Evolutionary conservation across 2,113 vertebrate species (phyloP).

Genomic region (Microcebus ravelobensis): DNA sequence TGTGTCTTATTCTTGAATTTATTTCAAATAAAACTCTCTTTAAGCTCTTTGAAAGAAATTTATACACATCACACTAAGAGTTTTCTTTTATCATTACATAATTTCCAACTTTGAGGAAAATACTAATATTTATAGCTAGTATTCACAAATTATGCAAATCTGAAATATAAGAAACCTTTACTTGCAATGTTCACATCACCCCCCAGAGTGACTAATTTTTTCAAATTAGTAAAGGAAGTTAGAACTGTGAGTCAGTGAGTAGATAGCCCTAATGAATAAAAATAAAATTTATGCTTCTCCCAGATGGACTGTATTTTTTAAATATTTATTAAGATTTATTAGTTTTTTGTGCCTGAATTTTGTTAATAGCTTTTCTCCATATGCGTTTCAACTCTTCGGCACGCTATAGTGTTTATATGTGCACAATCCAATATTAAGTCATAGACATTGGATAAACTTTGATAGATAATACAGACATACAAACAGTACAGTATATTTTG

Average conservation of each 20-base stretch:
- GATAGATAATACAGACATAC: neutral
- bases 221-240: constrained; percentile 63
- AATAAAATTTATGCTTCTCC: constrained; percentile 69
- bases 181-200: neutral
- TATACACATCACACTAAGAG: neutral
- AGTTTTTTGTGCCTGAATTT: constrained; percentile 53
- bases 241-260: constrained; percentile 68
- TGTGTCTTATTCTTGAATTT: neutral
- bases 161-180: constrained; percentile 50
- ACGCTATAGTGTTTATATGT: neutral
- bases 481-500: neutral
- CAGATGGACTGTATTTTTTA: constrained; percentile 68
- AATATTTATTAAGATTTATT: constrained; percentile 71
- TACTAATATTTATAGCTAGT: constrained; percentile 41
- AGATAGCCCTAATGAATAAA: constrained; percentile 62
- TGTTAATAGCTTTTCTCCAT: constrained; percentile 15
- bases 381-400: neutral
- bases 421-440: neutral
- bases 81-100: constrained; percentile 40
- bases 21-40: constrained; percentile 1
- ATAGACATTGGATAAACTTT: neutral
- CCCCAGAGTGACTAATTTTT: constrained; percentile 67
- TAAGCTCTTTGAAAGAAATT: constrained; percentile 28
- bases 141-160: constrained; percentile 38
- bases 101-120: constrained; percentile 53